Conservation (phyloP, 1,140 invertebrate species). For the Venturia canescens region DNA sequence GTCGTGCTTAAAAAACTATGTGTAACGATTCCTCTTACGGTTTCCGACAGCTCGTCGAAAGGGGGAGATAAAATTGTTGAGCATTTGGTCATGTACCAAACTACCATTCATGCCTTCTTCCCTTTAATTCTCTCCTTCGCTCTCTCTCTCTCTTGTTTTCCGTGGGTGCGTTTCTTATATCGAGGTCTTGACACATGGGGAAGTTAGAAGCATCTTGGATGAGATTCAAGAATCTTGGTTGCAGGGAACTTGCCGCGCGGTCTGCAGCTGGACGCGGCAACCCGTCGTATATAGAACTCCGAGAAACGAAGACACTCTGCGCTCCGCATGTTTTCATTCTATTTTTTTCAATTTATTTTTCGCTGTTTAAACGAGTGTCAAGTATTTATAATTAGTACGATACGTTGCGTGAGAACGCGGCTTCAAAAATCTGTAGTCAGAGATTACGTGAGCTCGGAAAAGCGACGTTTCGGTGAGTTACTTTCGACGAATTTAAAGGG, state of each 20-base stretch:
- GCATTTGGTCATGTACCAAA: background rate
- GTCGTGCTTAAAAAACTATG: no score
- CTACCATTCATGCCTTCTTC: background rate
- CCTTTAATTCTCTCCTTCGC: background rate
- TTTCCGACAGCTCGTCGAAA: no score
- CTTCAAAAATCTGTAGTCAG: background rate
- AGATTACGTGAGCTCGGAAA: background rate
- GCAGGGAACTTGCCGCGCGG: constrained; percentile 15
- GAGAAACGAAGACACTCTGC: constrained; percentile 15
- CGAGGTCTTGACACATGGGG: constrained; percentile 25
- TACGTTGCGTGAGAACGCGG: constrained; percentile 24
- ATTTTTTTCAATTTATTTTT: constrained; percentile 6
- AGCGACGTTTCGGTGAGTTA: constrained; percentile 13
- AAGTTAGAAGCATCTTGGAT: constrained; percentile 27
- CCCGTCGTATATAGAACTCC: constrained; percentile 4
- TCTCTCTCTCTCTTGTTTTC: background rate
- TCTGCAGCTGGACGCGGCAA: constrained; percentile 24
- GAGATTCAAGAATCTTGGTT: constrained; percentile 29
- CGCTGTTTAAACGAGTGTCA: constrained; percentile 3
- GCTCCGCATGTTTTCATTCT: constrained; percentile 4
- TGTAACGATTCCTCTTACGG: no score
- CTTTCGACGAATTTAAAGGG: constrained; percentile 13
- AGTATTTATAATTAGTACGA: constrained; percentile 28
- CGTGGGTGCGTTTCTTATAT: constrained; percentile 20
- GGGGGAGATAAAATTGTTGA: background rate